Evolutionary conservation across 2,797 vertebrate species (phyloP).

Genomic region (Notolabrus celidotus): DNA sequence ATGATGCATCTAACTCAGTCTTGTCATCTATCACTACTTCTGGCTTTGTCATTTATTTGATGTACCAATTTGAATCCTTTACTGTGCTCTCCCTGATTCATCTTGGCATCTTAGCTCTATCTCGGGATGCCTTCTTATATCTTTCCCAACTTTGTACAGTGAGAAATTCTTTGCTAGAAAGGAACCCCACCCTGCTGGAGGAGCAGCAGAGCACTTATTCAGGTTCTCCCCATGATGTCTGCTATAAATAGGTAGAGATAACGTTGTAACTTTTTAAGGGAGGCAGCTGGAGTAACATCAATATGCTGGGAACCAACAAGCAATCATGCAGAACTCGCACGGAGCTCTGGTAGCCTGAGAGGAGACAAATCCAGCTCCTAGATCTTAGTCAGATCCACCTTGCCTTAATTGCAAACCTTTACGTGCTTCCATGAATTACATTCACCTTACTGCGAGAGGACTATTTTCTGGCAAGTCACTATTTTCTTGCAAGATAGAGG

Average conservation of each 20-base stretch:
- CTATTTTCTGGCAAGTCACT: constrained; percentile 46
- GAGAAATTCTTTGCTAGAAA: constrained; percentile 41
- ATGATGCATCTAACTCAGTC: neutral
- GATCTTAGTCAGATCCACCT: constrained; percentile 33
- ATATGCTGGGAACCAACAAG: constrained; percentile 74
- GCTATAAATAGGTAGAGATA: constrained; percentile 70
- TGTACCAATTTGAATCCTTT: neutral
- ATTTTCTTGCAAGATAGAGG: constrained; percentile 44
- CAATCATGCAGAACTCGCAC: constrained; percentile 72
- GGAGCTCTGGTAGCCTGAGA: constrained; percentile 60
- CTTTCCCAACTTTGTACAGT: constrained; percentile 25
- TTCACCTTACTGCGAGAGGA: constrained; percentile 37
- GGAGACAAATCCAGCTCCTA: constrained; percentile 49
- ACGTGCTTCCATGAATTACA: constrained; percentile 55
- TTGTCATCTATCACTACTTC: neutral
- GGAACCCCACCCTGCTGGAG: constrained; percentile 35
- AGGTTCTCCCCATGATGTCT: constrained; percentile 67
- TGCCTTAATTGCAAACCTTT: constrained; percentile 65
- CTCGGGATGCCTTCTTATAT: constrained; percentile 7
- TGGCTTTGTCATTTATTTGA: constrained; percentile 1
- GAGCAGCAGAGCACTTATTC: constrained; percentile 74
- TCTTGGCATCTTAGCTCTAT: neutral
- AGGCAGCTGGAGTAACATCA: constrained; percentile 64
- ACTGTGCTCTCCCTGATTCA: neutral
- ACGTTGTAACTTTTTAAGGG: constrained; percentile 70